Conservation (phyloP, 2,888 invertebrate genomes). For the Xestia c-nigrum region DNA sequence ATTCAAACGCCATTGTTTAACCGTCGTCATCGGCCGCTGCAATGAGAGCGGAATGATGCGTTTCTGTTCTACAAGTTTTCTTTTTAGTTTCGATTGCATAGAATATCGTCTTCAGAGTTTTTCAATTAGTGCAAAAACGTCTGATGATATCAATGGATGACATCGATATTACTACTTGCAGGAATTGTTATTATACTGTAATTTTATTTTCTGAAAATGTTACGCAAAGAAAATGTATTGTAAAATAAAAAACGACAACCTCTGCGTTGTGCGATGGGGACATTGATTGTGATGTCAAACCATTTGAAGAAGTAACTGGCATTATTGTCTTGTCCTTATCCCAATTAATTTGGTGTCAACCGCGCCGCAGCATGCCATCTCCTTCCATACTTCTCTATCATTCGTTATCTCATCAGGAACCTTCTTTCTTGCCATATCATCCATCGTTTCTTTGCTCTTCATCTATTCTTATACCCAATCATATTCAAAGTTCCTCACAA, state of each 20-base stretch:
- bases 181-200: slow-evolving; percentile 32
- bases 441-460: too few relatives aligned
- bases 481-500: too few relatives aligned
- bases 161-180: slow-evolving; percentile 30
- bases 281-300: neutral
- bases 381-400: too few relatives aligned
- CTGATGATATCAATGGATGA: slow-evolving; percentile 34
- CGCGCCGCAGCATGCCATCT: too few relatives aligned
- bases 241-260: neutral
- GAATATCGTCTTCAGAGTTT: slow-evolving; percentile 29
- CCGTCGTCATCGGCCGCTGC: slow-evolving; percentile 37
- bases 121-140: slow-evolving; percentile 29
- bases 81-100: slow-evolving; percentile 38
- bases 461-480: too few relatives aligned
- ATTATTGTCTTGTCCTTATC: too few relatives aligned
- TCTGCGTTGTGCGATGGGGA: neutral
- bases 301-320: too few relatives aligned
- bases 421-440: too few relatives aligned
- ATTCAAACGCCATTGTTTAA: slow-evolving; percentile 70
- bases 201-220: slow-evolving; percentile 6
- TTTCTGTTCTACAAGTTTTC: slow-evolving; percentile 40
- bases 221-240: slow-evolving; percentile 15
- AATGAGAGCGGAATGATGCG: slow-evolving; percentile 56
- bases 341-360: too few relatives aligned
- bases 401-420: too few relatives aligned